A percentile compares a stretch with the other conserved stretches of the same genome.
phyloP scores from a whole-genome alignment of 2,797 vertebrate species.

The Silurus lanzhouensis region DNA sequence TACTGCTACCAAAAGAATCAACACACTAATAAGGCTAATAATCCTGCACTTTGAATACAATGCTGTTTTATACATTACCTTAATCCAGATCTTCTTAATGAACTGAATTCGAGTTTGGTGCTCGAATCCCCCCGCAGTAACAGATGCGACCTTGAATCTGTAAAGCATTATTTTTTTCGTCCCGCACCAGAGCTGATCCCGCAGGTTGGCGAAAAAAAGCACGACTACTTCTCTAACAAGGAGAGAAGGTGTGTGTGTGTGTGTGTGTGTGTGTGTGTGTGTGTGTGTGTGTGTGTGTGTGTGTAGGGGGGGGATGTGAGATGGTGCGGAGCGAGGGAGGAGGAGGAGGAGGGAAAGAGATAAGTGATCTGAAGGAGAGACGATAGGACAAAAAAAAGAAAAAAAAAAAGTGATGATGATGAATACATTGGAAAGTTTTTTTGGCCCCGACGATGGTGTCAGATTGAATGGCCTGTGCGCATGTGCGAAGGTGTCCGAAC shows the following conservation, averaged over 20 bases:
- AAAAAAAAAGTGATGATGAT: slow-evolving; percentile 92
- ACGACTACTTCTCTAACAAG: slow-evolving; percentile 83
- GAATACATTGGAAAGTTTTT: slow-evolving; percentile 99
- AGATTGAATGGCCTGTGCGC: slow-evolving; percentile 99
- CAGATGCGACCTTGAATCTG: slow-evolving; percentile 75
- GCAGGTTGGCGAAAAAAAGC: slow-evolving; percentile 71
- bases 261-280: slow-evolving; percentile 56
- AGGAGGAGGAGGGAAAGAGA: slow-evolving; percentile 83
- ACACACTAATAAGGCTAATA: slow-evolving; percentile 15
- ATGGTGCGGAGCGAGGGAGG: slow-evolving; percentile 72
- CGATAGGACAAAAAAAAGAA: slow-evolving; percentile 80
- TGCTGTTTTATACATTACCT: slow-evolving; percentile 25
- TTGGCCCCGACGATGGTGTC: slow-evolving; percentile 98
- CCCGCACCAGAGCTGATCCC: slow-evolving; percentile 70
- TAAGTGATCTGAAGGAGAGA: slow-evolving; percentile 93
- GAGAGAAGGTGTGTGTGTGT: slow-evolving; percentile 65
- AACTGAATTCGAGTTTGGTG: not conserved
- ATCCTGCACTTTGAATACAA: slow-evolving; percentile 16
- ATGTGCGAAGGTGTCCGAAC: slow-evolving; percentile 99
- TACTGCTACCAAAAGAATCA: slow-evolving; percentile 1
- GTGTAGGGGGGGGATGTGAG: slow-evolving; percentile 56
- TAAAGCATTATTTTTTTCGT: slow-evolving; percentile 63
- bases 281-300: slow-evolving; percentile 38
- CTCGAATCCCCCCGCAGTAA: slow-evolving; percentile 48
- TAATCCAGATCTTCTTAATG: not conserved